Evolutionary conservation across 2,797 vertebrate genomes (phyloP).

Genomic region (Gymnopithys bicolor): DNA sequence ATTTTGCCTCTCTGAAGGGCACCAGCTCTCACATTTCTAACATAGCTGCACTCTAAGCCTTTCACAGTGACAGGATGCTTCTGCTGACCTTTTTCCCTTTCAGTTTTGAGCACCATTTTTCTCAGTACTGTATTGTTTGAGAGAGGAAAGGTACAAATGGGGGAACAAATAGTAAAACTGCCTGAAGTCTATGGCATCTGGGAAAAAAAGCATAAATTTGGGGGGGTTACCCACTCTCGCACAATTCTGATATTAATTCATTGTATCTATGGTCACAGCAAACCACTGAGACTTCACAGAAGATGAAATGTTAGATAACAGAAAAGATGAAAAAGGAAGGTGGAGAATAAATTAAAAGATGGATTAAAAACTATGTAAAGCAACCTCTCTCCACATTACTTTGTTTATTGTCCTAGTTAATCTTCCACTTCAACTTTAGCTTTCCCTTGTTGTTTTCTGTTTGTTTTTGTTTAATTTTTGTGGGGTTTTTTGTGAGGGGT

Average conservation of each 20-base stretch:
- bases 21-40: background rate
- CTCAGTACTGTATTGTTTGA: background rate
- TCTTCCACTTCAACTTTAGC: background rate
- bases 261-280: background rate
- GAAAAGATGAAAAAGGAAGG: background rate
- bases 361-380: background rate
- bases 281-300: background rate
- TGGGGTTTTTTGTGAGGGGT: background rate
- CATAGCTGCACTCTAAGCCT: background rate
- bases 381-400: background rate
- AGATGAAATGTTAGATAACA: background rate
- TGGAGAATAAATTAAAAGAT: background rate
- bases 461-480: background rate
- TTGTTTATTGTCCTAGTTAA: background rate
- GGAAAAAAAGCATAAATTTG: background rate
- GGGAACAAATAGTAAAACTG: background rate
- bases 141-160: background rate
- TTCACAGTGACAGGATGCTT: background rate
- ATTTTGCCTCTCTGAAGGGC: background rate
- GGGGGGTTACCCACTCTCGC: accelerated
- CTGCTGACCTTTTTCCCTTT: background rate
- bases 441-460: background rate
- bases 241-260: background rate
- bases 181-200: background rate
- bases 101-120: background rate